Evolutionary conservation across 2,888 invertebrate species (phyloP).

Genomic region (Spicauda simplicius): DNA sequence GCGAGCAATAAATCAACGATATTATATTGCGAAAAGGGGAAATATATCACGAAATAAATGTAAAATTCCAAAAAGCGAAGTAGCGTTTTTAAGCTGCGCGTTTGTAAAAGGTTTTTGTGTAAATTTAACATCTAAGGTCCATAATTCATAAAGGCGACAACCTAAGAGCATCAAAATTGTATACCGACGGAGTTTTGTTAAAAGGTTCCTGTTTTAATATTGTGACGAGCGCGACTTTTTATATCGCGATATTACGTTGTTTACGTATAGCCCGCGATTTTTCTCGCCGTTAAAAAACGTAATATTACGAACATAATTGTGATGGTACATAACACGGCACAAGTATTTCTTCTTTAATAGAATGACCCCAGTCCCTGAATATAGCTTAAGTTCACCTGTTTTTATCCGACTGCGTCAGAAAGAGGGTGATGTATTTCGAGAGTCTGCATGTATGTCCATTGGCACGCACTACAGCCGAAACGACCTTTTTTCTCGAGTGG

Average conservation of each 20-base stretch:
- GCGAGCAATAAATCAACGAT: conserved; percentile 8
- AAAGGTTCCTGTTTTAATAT: conserved; percentile 22
- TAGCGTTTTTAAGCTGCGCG: conserved; percentile 5
- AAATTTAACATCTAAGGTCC: conserved; percentile 2
- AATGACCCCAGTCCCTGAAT: no score
- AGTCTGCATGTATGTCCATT: no score
- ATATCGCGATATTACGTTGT: background rate
- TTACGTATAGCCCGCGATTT: no score
- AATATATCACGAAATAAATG: conserved; percentile 17
- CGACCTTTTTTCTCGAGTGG: no score
- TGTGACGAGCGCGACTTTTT: conserved; percentile 22
- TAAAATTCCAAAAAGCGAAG: background rate
- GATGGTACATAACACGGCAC: no score
- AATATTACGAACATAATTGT: no score
- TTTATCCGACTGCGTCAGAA: no score
- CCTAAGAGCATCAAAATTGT: conserved; percentile 28
- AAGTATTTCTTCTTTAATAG: no score
- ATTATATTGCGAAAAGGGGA: background rate
- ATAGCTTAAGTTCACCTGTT: no score
- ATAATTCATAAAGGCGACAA: conserved; percentile 15
- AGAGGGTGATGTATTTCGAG: no score
- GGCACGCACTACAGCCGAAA: no score
- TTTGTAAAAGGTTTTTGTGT: conserved; percentile 15
- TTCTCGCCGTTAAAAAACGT: no score
- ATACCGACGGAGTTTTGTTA: conserved; percentile 31